Percentiles rank a stretch among this genome's conserved stretches.
These are phyloP conservation scores for Microcebus griseorufus DNA, from an alignment of 2,113 vertebrate species.

Conservation along the genomic window DNA sequence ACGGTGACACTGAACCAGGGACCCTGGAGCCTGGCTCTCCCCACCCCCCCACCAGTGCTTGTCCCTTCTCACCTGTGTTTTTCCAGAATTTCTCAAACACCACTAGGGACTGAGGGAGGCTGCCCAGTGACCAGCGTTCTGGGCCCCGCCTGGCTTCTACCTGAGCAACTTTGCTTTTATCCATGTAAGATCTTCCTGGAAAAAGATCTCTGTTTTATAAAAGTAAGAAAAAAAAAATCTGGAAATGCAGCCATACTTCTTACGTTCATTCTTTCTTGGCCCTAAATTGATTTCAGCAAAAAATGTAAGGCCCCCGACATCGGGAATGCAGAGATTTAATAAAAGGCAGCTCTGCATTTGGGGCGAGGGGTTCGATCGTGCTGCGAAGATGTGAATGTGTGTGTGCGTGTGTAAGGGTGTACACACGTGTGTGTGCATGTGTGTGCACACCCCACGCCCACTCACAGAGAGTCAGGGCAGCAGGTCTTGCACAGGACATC, in stretches of 20 bases:
- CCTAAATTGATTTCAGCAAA: background rate
- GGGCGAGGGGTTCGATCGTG: background rate
- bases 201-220: background rate
- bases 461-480: background rate
- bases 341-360: background rate
- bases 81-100: background rate
- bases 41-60: fast-evolving
- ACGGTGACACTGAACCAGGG: background rate
- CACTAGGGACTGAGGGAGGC: background rate
- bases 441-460: background rate
- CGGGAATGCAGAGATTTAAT: background rate
- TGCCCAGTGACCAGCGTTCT: background rate
- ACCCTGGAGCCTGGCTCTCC: background rate
- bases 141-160: background rate
- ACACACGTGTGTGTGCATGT: background rate
- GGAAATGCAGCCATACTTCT: background rate
- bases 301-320: background rate
- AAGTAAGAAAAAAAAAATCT: background rate
- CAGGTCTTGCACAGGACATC: background rate
- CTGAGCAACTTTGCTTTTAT: background rate
- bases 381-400: background rate
- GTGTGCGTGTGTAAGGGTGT: background rate
- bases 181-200: background rate
- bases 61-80: background rate
- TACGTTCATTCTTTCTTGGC: background rate